Conservation (phyloP, 2,113 vertebrate genomes). For the Macquaria ambigua region DNA sequence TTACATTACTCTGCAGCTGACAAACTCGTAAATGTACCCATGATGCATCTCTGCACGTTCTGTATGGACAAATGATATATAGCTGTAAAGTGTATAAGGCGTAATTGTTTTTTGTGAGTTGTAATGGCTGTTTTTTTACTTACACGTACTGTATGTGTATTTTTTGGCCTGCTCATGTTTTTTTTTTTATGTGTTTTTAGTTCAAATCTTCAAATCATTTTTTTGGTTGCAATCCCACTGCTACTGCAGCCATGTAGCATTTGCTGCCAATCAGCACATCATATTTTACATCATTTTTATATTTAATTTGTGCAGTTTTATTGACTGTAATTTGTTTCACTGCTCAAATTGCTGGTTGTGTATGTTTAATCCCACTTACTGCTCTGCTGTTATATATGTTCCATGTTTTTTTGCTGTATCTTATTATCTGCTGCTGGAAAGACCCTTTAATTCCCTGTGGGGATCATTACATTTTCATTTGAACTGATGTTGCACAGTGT, state of each 20-base stretch:
- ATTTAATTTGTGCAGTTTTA: constrained; percentile 19
- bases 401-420: constrained; percentile 22
- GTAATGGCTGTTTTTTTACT: background rate
- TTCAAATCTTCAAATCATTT: background rate
- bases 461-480: constrained; percentile 47
- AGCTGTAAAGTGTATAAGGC: background rate
- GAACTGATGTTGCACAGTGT: constrained; percentile 43
- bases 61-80: background rate
- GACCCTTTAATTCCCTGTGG: constrained; percentile 27
- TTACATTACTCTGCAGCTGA: constrained; percentile 10
- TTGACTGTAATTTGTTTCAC: constrained; percentile 18
- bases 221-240: background rate
- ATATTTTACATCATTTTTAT: constrained; percentile 19
- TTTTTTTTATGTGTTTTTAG: background rate
- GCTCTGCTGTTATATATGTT: background rate
- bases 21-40: background rate
- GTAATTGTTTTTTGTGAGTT: background rate
- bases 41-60: background rate
- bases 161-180: background rate
- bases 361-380: constrained; percentile 13
- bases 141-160: background rate
- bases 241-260: background rate
- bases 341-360: background rate
- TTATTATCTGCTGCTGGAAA: constrained; percentile 25
- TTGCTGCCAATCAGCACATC: constrained; percentile 41